These are phyloP conservation scores for Triplophysa bombifrons DNA, from an alignment of 2,797 vertebrate genomes.

Conservation along the genomic window DNA sequence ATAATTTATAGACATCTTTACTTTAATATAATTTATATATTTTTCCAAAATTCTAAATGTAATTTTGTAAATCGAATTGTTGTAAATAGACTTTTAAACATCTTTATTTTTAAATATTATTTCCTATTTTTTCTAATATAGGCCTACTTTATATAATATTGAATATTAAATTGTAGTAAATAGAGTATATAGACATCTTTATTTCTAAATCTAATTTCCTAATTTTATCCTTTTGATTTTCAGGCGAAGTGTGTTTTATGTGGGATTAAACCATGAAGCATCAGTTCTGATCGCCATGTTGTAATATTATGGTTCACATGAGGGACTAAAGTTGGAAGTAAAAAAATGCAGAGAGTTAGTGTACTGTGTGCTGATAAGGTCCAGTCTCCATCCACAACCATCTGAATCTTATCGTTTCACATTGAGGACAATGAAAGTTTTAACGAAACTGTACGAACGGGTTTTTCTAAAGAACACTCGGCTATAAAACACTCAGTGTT, in stretches of 20 bases:
- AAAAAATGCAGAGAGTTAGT: conserved; percentile 12
- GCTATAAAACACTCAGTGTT: not conserved
- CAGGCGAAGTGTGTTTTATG: not conserved
- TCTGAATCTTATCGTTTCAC: conserved; percentile 42
- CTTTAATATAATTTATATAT: too few relatives aligned
- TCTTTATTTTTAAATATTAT: too few relatives aligned
- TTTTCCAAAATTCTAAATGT: too few relatives aligned
- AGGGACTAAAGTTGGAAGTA: conserved; percentile 2
- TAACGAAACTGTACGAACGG: conserved; percentile 14
- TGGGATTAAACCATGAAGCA: not conserved
- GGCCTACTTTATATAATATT: too few relatives aligned
- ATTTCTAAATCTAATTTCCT: too few relatives aligned
- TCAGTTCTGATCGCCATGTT: not conserved
- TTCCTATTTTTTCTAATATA: too few relatives aligned
- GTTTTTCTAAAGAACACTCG: not conserved
- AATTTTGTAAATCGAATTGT: too few relatives aligned
- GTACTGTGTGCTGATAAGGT: conserved; percentile 45
- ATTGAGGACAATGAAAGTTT: conserved; percentile 45
- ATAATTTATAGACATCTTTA: too few relatives aligned
- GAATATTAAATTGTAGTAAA: too few relatives aligned
- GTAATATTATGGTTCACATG: not conserved
- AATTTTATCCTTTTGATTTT: not conserved
- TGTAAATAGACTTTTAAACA: too few relatives aligned
- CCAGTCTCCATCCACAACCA: conserved; percentile 1
- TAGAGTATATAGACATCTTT: too few relatives aligned